A percentile compares a stretch with the other conserved stretches of the same genome.
Conservation (phyloP, 2,888 invertebrate species). For the Cephus rjabovi region DNA sequence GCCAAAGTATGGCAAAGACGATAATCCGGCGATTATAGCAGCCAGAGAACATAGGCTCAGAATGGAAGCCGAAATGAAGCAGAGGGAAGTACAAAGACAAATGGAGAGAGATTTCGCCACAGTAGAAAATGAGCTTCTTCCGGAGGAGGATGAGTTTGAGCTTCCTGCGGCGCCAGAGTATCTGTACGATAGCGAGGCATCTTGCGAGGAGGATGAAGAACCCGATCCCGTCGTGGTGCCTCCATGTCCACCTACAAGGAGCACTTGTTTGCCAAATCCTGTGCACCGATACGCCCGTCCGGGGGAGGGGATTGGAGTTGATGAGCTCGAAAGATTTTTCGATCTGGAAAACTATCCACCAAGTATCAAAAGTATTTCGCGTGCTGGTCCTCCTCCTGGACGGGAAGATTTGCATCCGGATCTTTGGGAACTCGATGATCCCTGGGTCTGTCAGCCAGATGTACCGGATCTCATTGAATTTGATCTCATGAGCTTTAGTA, state of each 20-base stretch:
- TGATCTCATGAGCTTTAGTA: conserved; percentile 43
- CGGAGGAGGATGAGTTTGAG: conserved; percentile 31
- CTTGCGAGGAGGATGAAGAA: conserved; percentile 43
- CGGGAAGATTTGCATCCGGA: conserved; percentile 43
- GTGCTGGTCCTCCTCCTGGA: conserved; percentile 38
- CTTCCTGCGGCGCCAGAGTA: conserved; percentile 39
- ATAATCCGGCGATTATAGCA: conserved; percentile 43
- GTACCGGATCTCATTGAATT: conserved; percentile 42
- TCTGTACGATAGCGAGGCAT: conserved; percentile 39
- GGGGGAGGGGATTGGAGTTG: conserved; percentile 30
- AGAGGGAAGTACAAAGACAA: conserved; percentile 26
- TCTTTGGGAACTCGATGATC: conserved; percentile 54
- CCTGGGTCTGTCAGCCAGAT: conserved; percentile 41
- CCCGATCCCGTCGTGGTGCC: conserved; percentile 23
- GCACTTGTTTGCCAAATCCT: conserved; percentile 33
- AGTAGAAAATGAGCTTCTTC: conserved; percentile 9
- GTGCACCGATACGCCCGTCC: conserved; percentile 15
- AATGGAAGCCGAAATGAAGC: conserved; percentile 19
- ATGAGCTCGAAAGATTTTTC: conserved; percentile 49
- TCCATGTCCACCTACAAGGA: conserved; percentile 37
- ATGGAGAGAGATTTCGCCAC: conserved; percentile 33
- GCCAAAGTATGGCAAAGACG: conserved; percentile 31
- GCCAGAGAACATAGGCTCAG: conserved; percentile 40
- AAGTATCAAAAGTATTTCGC: neutral
- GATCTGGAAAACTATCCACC: conserved; percentile 43